Evolutionary conservation across 2,888 invertebrate species (phyloP).

Genomic region (Tridacna crocea): DNA sequence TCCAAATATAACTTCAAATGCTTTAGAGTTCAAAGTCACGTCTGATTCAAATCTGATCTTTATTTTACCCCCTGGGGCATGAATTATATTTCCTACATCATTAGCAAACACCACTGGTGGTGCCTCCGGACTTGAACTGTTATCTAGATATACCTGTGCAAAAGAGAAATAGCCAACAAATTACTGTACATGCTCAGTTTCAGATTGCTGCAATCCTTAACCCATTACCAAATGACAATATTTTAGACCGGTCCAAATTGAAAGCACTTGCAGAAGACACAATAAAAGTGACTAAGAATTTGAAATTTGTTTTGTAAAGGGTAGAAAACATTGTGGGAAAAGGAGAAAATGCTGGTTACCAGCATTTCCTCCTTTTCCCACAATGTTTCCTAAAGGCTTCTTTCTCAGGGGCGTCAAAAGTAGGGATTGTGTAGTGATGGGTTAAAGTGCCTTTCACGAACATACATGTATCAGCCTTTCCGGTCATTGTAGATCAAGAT

Average conservation of each 20-base stretch:
- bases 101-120: conserved; percentile 7
- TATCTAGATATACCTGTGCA: conserved; percentile 4
- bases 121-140: not conserved
- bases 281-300: too few species aligned
- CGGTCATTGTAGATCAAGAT: too few species aligned
- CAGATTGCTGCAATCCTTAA: too few species aligned
- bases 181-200: too few species aligned
- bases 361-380: not conserved
- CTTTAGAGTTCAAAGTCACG: conserved; percentile 30
- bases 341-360: not conserved
- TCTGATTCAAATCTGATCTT: conserved; percentile 30
- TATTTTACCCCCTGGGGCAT: conserved; percentile 29
- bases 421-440: too few species aligned
- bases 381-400: not conserved
- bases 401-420: too few species aligned
- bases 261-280: too few species aligned
- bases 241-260: too few species aligned
- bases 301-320: not conserved
- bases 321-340: not conserved
- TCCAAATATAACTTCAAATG: conserved; percentile 29
- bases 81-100: conserved; percentile 22
- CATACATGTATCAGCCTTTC: too few species aligned
- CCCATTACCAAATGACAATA: too few species aligned
- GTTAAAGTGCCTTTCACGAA: too few species aligned
- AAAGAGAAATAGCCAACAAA: too few species aligned